Evolutionary conservation across 2,888 invertebrate species (phyloP).

Genomic region (Leucophenga montana): DNA sequence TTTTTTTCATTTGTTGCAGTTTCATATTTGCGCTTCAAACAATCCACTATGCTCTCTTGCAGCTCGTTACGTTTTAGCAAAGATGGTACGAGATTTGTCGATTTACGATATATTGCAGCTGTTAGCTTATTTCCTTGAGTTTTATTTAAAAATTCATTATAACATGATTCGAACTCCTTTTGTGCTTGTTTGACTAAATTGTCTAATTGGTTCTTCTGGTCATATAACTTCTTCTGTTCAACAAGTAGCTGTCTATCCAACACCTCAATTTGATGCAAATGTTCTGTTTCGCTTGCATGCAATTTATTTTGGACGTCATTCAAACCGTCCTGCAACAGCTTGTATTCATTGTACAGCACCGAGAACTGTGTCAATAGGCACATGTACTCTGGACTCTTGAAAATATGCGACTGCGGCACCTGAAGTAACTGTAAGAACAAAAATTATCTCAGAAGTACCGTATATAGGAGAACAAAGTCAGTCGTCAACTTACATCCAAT

Average conservation of each 20-base stretch:
- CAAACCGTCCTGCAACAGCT: constrained; percentile 94
- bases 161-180: constrained; percentile 98
- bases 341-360: constrained; percentile 96
- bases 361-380: constrained; percentile 98
- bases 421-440: constrained; percentile 85
- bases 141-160: constrained; percentile 98
- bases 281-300: constrained; percentile 92
- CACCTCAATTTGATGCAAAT: constrained; percentile 95
- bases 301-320: constrained; percentile 92
- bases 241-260: constrained; percentile 99
- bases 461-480: neutral
- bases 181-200: too few relatives aligned
- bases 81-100: constrained; percentile 96
- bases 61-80: constrained; percentile 98
- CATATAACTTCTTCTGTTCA: constrained; percentile 93
- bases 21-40: constrained; percentile 94
- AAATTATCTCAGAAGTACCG: neutral
- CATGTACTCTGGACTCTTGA: constrained; percentile 98
- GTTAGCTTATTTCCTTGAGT: constrained; percentile 98
- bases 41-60: constrained; percentile 93
- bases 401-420: constrained; percentile 94
- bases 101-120: constrained; percentile 97
- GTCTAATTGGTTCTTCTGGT: constrained; percentile 96
- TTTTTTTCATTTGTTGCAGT: constrained; percentile 87
- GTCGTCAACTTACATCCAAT: constrained; percentile 86